Conservation (phyloP, 2,113 vertebrate species). For the Platichthys flesus region DNA sequence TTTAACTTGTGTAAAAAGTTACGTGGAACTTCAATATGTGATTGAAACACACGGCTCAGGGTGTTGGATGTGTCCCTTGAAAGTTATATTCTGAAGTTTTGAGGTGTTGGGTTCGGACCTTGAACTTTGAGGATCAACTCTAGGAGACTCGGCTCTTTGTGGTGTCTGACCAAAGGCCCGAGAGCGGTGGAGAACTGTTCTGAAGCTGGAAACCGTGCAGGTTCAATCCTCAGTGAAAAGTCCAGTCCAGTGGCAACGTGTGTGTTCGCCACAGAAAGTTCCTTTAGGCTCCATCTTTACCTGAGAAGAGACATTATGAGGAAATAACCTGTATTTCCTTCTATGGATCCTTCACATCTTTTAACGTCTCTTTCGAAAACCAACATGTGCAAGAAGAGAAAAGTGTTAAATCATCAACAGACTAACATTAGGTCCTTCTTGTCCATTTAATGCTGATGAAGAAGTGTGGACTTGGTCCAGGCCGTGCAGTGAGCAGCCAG, state of each 20-base stretch:
- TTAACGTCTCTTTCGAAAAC: not conserved
- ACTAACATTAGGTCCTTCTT: not conserved
- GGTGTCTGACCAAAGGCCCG: not conserved
- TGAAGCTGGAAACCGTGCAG: not conserved
- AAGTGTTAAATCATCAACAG: too few species aligned
- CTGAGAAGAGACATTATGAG: too few species aligned
- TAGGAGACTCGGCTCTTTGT: not conserved
- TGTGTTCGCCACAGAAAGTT: not conserved
- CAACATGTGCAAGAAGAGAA: not conserved
- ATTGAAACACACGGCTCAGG: not conserved
- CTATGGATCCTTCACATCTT: not conserved
- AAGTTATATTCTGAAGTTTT: not conserved
- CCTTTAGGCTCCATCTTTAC: not conserved
- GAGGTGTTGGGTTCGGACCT: not conserved
- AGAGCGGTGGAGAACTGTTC: not conserved
- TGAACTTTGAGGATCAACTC: not conserved
- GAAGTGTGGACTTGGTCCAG: not conserved
- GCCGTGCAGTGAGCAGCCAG: not conserved
- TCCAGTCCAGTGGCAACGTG: not conserved
- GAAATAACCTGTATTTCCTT: too few species aligned
- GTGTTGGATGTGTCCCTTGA: not conserved
- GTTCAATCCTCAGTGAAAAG: not conserved
- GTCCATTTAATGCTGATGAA: too few species aligned
- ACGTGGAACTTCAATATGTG: too few species aligned
- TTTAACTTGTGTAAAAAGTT: too few species aligned